A percentile compares a stretch with the other conserved stretches of the same genome.
Conservation (phyloP, 2,797 vertebrate species). For the Cirrhinus molitorella region DNA sequence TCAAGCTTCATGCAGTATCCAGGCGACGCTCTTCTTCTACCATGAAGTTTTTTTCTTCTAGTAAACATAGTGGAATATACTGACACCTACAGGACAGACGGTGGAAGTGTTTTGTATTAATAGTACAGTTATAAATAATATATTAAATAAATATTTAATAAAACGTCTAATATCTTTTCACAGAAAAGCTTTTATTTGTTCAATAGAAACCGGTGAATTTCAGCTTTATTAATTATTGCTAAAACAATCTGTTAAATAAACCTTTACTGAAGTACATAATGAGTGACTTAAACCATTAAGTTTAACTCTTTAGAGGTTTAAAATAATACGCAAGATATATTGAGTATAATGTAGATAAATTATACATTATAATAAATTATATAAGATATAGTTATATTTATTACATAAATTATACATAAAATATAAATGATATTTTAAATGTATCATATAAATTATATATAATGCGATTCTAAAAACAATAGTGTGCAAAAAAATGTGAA, state of each 20-base stretch:
- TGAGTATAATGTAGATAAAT: neutral
- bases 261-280: neutral
- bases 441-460: neutral
- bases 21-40: slow-evolving; percentile 50
- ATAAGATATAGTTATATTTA: neutral
- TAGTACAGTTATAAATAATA: neutral
- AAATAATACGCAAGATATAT: neutral
- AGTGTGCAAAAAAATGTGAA: neutral
- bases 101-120: neutral
- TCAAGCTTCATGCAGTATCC: slow-evolving; percentile 26
- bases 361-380: neutral
- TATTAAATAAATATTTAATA: neutral
- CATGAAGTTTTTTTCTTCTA: no score
- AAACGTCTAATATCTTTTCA: neutral
- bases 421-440: neutral
- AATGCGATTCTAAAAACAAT: neutral
- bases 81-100: slow-evolving; percentile 12
- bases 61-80: neutral
- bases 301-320: neutral
- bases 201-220: neutral
- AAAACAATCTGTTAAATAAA: neutral
- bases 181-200: no score
- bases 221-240: neutral
- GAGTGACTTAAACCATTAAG: no score
- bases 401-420: neutral